phyloP scores from a whole-genome alignment of 2,113 vertebrate genomes.

The Kobus ellipsiprymnus region DNA sequence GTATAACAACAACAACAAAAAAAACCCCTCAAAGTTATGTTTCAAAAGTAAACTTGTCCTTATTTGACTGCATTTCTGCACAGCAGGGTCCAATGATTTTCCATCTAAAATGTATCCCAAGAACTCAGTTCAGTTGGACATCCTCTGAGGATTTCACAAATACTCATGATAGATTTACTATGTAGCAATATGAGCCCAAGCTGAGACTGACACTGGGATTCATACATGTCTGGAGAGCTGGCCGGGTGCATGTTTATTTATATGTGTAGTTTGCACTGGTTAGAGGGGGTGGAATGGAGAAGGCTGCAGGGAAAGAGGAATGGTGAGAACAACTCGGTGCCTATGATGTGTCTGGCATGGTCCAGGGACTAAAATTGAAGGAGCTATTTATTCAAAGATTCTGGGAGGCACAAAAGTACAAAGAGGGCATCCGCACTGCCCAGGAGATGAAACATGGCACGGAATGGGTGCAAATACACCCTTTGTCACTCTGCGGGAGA shows the following conservation, averaged over 20 bases:
- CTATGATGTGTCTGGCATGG: background rate
- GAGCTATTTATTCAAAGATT: background rate
- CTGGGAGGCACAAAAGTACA: background rate
- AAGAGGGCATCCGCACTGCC: background rate
- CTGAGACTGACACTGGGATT: background rate
- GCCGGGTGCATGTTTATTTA: background rate
- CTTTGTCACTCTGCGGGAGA: background rate
- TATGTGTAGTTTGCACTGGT: background rate
- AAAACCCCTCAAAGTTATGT: background rate
- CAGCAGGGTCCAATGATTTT: background rate
- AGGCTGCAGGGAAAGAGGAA: background rate
- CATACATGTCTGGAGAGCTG: constrained; percentile 11
- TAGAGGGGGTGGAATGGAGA: background rate
- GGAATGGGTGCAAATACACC: background rate
- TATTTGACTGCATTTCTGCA: constrained; percentile 21
- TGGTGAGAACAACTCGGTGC: background rate
- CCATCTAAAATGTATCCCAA: background rate
- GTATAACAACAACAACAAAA: background rate
- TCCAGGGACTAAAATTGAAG: background rate
- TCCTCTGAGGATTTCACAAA: background rate
- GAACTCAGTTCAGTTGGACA: background rate
- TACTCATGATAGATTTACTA: constrained; percentile 23
- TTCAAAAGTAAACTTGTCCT: constrained; percentile 39
- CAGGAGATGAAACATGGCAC: background rate
- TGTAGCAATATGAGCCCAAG: background rate